Conservation (phyloP, 2,113 vertebrate species). For the Odontophorus gujanensis region DNA sequence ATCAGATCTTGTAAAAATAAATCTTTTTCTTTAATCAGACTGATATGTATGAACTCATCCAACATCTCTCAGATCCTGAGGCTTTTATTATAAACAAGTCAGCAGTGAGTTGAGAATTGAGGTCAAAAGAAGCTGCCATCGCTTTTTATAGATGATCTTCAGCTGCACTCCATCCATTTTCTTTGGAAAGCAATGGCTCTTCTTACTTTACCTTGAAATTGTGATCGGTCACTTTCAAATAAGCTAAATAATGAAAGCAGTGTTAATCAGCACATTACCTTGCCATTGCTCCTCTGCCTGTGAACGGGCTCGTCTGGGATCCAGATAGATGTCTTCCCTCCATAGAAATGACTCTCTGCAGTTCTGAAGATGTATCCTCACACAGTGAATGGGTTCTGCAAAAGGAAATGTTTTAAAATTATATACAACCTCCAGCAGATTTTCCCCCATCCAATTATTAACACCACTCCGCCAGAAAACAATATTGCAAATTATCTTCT, state of each 20-base stretch:
- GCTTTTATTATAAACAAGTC: not conserved
- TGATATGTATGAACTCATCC: not conserved
- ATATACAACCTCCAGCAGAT: not conserved
- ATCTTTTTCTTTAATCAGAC: not conserved
- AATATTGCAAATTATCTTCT: not conserved
- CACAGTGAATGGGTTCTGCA: constrained; percentile 79
- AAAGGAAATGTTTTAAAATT: constrained; percentile 15
- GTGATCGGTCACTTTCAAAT: not conserved
- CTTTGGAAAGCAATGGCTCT: not conserved
- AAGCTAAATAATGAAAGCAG: not conserved
- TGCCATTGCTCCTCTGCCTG: constrained; percentile 80
- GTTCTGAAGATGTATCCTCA: constrained; percentile 77
- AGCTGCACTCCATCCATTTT: not conserved
- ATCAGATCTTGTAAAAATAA: not conserved
- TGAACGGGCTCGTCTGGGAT: constrained; percentile 74
- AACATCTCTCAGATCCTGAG: not conserved
- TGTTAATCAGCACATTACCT: constrained; percentile 79
- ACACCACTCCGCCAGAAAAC: not conserved
- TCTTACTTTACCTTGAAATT: not conserved
- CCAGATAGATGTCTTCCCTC: constrained; percentile 73
- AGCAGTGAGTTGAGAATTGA: not conserved
- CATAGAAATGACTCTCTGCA: constrained; percentile 77
- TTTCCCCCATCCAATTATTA: not conserved
- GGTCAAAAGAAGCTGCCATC: not conserved
- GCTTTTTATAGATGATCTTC: not conserved